A percentile compares a stretch with the other conserved stretches of the same genome.
Conservation (phyloP, 2,113 vertebrate genomes). For the Zosterops hypoxanthus region DNA sequence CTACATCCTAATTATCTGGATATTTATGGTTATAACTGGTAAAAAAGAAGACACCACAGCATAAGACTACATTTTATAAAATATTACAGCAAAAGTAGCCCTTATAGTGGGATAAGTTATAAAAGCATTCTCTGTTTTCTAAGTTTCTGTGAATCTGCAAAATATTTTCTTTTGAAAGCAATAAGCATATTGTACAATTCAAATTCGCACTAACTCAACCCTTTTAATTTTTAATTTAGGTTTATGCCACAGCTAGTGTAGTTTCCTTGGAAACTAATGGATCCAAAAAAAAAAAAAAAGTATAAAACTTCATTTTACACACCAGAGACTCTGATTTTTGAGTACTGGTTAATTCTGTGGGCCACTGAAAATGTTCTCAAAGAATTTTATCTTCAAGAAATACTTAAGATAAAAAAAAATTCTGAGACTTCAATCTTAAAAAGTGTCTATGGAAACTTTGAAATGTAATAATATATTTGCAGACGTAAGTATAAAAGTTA, state of each 20-base stretch:
- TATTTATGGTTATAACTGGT: too few species aligned
- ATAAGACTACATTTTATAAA: too few species aligned
- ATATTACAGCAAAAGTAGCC: too few species aligned
- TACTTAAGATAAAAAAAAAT: not conserved
- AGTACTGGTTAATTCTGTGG: not conserved
- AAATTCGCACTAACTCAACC: too few species aligned
- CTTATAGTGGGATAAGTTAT: too few species aligned
- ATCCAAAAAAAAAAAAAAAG: not conserved
- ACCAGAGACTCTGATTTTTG: not conserved
- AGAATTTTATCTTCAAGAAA: not conserved
- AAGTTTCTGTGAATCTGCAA: too few species aligned
- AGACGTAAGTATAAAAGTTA: not conserved
- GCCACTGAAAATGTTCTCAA: not conserved
- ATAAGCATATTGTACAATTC: too few species aligned
- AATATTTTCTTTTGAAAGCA: too few species aligned
- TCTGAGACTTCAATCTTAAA: not conserved
- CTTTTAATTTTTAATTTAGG: not conserved
- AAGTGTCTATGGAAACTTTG: not conserved
- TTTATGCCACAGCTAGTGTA: not conserved
- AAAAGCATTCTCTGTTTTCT: too few species aligned
- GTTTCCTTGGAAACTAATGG: slow-evolving; percentile 22
- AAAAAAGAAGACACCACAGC: too few species aligned
- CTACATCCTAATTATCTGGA: too few species aligned
- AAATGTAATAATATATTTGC: not conserved
- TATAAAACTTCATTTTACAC: not conserved